A percentile compares a stretch with the other conserved stretches of the same genome.
Evolutionary conservation across 2,888 invertebrate genomes (phyloP).

Genomic region (Patella depressa): DNA sequence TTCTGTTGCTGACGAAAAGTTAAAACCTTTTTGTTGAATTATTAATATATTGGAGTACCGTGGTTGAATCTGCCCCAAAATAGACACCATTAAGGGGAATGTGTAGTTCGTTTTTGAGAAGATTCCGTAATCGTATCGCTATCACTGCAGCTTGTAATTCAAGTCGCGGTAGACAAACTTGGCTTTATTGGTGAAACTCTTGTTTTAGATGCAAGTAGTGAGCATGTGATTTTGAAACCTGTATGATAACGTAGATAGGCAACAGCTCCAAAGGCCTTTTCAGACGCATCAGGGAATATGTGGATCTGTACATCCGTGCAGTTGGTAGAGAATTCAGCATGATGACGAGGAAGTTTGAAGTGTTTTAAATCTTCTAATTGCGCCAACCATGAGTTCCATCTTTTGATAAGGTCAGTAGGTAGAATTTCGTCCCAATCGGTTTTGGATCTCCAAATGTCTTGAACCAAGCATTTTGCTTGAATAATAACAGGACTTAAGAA

Average conservation of each 20-base stretch:
- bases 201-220: conserved; percentile 5
- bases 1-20: conserved; percentile 12
- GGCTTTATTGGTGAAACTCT: conserved; percentile 15
- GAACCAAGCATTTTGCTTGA: neutral
- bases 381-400: neutral
- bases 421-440: neutral
- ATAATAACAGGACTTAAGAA: neutral
- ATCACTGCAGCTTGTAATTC: conserved; percentile 14
- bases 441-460: no score
- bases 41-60: conserved; percentile 12
- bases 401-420: neutral
- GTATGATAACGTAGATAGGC: neutral
- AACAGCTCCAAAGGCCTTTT: conserved; percentile 5
- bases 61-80: neutral
- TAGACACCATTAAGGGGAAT: neutral
- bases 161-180: conserved; percentile 3
- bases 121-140: conserved; percentile 4
- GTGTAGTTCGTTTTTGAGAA: neutral
- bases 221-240: neutral
- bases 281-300: conserved; percentile 11
- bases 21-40: conserved; percentile 11
- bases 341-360: neutral
- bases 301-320: neutral
- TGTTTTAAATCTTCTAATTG: neutral
- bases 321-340: neutral